A percentile compares a stretch with the other conserved stretches of the same genome.
These are phyloP conservation scores for Urocolius indicus DNA, from an alignment of 2,113 vertebrate species.

Conservation along the genomic window DNA sequence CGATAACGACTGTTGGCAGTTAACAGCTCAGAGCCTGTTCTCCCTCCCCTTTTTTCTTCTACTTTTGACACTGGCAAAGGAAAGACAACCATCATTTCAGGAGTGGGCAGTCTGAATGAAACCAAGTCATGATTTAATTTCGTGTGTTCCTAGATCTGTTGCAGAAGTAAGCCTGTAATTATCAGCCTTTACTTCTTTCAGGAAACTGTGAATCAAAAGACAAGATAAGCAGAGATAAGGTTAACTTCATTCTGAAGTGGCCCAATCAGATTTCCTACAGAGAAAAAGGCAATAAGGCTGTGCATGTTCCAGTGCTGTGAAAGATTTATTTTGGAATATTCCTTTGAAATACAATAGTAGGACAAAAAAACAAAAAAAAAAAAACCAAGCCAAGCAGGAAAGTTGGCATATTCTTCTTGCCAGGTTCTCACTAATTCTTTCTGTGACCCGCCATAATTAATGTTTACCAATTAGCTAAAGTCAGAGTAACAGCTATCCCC, in stretches of 20 bases:
- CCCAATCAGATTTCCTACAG: not conserved
- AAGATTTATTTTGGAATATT: not conserved
- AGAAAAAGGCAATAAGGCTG: not conserved
- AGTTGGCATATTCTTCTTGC: not conserved
- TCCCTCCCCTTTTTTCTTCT: not conserved
- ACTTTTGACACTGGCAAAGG: not conserved
- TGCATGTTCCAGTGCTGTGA: not conserved
- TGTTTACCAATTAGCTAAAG: not conserved
- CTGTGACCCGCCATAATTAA: not conserved
- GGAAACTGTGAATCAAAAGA: not conserved
- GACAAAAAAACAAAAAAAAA: not conserved
- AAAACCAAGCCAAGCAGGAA: not conserved
- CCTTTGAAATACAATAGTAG: not conserved
- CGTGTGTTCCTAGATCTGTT: not conserved
- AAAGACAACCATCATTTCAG: not conserved
- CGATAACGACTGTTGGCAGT: not conserved
- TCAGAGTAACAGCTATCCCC: not conserved
- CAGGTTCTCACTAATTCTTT: not conserved
- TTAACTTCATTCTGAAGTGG: not conserved
- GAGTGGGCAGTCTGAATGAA: not conserved
- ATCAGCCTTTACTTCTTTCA: not conserved
- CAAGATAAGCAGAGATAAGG: not conserved
- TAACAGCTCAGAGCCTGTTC: not conserved
- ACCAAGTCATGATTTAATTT: not conserved
- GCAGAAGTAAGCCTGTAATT: not conserved